Evolutionary conservation across 2,888 invertebrate genomes (phyloP).

Genomic region (Crocallis elinguaria): DNA sequence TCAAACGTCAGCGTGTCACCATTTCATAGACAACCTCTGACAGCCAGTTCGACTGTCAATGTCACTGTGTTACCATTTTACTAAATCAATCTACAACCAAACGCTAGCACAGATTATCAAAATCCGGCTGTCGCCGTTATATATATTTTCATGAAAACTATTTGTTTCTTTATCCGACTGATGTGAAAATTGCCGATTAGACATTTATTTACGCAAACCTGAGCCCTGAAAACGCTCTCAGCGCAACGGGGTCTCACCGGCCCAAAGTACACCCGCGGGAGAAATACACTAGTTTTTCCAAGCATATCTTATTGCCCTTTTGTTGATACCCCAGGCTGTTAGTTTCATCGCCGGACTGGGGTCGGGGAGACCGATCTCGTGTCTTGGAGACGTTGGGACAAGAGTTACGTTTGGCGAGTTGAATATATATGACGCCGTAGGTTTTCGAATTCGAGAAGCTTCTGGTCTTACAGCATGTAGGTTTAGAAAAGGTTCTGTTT

Average conservation of each 20-base stretch:
- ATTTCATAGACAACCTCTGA: too few relatives aligned
- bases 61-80: too few relatives aligned
- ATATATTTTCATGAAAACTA: too few relatives aligned
- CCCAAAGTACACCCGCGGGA: slow-evolving; percentile 67
- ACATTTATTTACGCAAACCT: slow-evolving; percentile 18
- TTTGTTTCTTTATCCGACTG: not conserved
- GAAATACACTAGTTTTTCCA: slow-evolving; percentile 81
- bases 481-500: not conserved
- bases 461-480: too few relatives aligned
- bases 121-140: too few relatives aligned
- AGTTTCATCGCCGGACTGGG: slow-evolving; percentile 78
- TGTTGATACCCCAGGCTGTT: slow-evolving; percentile 83
- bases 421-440: slow-evolving; percentile 11
- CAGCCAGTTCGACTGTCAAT: too few relatives aligned
- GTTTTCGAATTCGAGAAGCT: too few relatives aligned
- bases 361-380: slow-evolving; percentile 17
- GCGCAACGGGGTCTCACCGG: slow-evolving; percentile 53
- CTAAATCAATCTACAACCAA: too few relatives aligned
- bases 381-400: slow-evolving; percentile 27
- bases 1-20: too few relatives aligned
- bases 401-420: slow-evolving; percentile 24
- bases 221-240: slow-evolving; percentile 18
- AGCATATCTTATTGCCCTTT: slow-evolving; percentile 85
- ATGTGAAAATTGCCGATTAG: slow-evolving; percentile 5
- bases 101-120: too few relatives aligned